A percentile compares a stretch with the other conserved stretches of the same genome.
Conservation (phyloP, 2,888 invertebrate genomes). For the Lasius platythorax region DNA sequence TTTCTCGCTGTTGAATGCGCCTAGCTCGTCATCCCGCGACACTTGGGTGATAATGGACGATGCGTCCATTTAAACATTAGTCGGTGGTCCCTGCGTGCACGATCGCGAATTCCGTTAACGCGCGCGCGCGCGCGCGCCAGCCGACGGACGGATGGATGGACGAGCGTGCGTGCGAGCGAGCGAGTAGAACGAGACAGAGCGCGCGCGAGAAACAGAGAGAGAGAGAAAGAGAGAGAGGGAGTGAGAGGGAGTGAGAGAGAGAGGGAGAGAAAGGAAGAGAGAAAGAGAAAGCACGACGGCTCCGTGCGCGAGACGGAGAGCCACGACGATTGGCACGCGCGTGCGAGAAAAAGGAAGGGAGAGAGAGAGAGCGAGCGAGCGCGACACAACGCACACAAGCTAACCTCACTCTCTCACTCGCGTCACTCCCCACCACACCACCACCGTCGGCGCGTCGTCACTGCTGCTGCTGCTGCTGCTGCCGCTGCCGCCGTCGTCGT, state of each 20-base stretch:
- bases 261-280: no score
- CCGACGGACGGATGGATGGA: slow-evolving; percentile 58
- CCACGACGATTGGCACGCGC: slow-evolving; percentile 24
- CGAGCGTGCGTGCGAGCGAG: slow-evolving; percentile 55
- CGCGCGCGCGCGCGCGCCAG: slow-evolving; percentile 75
- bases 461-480: slow-evolving; percentile 30
- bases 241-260: background rate
- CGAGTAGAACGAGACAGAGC: slow-evolving; percentile 17
- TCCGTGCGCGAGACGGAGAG: slow-evolving; percentile 48
- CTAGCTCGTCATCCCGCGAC: slow-evolving; percentile 97
- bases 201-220: slow-evolving; percentile 29
- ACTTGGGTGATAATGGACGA: slow-evolving; percentile 99
- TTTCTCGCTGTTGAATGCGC: slow-evolving; percentile 96
- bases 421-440: slow-evolving; percentile 22
- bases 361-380: slow-evolving; percentile 54
- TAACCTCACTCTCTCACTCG: slow-evolving; percentile 65
- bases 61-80: slow-evolving; percentile 97
- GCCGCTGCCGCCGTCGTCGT: background rate
- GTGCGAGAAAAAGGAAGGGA: slow-evolving; percentile 11
- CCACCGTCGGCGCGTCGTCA: slow-evolving; percentile 60
- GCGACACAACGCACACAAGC: slow-evolving; percentile 55
- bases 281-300: slow-evolving; percentile 12
- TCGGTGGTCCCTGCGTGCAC: slow-evolving; percentile 83
- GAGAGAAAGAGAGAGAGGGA: slow-evolving; percentile 49
- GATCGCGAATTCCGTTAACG: slow-evolving; percentile 82